Evolutionary conservation across 1,140 invertebrate genomes (phyloP).

Genomic region (Zaprionus lachaisei): DNA sequence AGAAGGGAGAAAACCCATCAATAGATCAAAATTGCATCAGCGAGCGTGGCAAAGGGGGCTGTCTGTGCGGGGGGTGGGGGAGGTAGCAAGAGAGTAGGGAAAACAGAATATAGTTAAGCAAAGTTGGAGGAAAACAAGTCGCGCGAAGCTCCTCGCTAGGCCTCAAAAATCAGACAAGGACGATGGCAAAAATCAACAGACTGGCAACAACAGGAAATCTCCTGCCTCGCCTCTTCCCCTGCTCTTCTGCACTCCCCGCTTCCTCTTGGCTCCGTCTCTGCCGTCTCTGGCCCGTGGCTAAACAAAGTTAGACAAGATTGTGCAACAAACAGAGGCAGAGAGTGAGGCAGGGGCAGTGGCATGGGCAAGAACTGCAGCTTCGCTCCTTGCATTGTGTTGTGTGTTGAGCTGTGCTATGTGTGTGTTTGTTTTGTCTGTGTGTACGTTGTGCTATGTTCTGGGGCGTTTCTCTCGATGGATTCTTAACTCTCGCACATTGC

Average conservation of each 20-base stretch:
- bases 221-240: neutral
- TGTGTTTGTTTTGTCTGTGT: neutral
- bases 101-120: conserved; percentile 56
- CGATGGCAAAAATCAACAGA: conserved; percentile 64
- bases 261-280: neutral
- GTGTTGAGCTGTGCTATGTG: conserved; percentile 40
- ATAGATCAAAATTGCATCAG: conserved; percentile 76
- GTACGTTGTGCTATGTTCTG: conserved; percentile 38
- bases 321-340: conserved; percentile 67
- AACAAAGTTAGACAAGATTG: conserved; percentile 80
- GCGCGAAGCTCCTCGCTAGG: conserved; percentile 27
- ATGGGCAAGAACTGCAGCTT: conserved; percentile 56
- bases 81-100: conserved; percentile 9
- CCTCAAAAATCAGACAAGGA: conserved; percentile 46
- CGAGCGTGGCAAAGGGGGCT: neutral
- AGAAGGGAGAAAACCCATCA: conserved; percentile 42
- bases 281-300: conserved; percentile 47
- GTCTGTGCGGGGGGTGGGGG: neutral
- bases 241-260: neutral
- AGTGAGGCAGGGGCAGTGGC: neutral
- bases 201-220: conserved; percentile 46
- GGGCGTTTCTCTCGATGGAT: conserved; percentile 19
- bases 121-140: conserved; percentile 21
- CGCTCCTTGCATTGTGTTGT: conserved; percentile 8
- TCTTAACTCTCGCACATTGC: conserved; percentile 29